A percentile compares a stretch with the other conserved stretches of the same genome.
Conservation (phyloP, 2,888 invertebrate species). For the Melanophora roralis region DNA sequence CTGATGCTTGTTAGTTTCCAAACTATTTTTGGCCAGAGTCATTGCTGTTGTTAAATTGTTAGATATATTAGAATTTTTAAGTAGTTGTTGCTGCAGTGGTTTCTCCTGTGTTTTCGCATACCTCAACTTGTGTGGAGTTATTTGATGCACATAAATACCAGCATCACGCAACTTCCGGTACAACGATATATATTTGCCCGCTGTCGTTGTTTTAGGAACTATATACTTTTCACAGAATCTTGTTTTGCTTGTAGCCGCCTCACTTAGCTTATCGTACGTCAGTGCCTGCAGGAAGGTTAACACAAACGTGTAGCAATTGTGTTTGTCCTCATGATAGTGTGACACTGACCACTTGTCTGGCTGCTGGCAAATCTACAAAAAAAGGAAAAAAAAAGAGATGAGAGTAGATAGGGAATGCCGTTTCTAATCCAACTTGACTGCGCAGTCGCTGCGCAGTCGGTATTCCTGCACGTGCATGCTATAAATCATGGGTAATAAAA, state of each 20-base stretch:
- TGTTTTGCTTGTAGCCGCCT: constrained; percentile 82
- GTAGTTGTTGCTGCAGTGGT: constrained; percentile 47
- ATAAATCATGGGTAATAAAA: no score
- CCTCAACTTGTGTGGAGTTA: constrained; percentile 62
- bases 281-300: constrained; percentile 86
- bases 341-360: constrained; percentile 80
- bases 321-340: constrained; percentile 85
- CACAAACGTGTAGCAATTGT: constrained; percentile 93
- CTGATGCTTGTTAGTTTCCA: constrained; percentile 53
- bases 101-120: constrained; percentile 45
- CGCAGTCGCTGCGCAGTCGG: no score
- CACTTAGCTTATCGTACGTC: constrained; percentile 84
- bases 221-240: constrained; percentile 89
- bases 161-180: constrained; percentile 83
- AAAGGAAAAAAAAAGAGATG: background rate
- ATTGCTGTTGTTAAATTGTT: constrained; percentile 38
- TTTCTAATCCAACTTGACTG: no score
- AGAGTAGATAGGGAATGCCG: no score
- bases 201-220: constrained; percentile 87
- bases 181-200: constrained; percentile 89
- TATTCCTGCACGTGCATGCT: no score
- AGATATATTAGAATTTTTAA: constrained; percentile 42
- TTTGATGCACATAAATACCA: constrained; percentile 79
- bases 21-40: constrained; percentile 41
- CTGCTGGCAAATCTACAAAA: constrained; percentile 72